Base-by-base conservation (phyloP, 2,797 vertebrate species). In the Tenualosa thibaudeaui region DNA sequence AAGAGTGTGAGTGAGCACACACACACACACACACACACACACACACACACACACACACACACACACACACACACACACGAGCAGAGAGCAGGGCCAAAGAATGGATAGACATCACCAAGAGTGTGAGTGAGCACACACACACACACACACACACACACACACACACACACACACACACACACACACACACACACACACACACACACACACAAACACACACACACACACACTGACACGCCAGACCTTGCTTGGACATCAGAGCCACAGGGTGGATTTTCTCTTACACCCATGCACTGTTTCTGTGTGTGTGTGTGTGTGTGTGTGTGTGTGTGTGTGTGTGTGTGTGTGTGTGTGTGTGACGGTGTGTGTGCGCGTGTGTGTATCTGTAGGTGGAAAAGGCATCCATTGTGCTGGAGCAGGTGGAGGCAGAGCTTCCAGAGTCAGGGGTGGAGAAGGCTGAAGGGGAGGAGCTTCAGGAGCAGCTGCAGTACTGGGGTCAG, bases 371-470 rank as follows among this genome's bases (percentile, higher is more conserved):
- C 51, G 68, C 81, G 26, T 53, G 26, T 54, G 10, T 84, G 46
- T 31, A 26, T 46, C 17, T 85, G 85, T 91, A 99, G 98, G 92
- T 99, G 92, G 96, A 97, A 92, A 94, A 95, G 85, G 94, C 97
- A 83, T 91, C 95, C 10, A 91, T 92, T 22, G 93, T 97, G 85
- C 92, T 98, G 9, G 95, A 97, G 88, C 94, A 96, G 90, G 94
- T 97, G 89, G 96, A 97, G 93, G 95, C 95, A 13, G 97, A 98
- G 84, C 92, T 96, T 7, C 96, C 96, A 10, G 93, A 95, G 5
- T 82, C 81, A 84, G 90, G 93, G 40, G 91, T 89, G 91, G 87
- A 93, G 58, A 95, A 91, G 5, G 91, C 90, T 31, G 91, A 93
- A 51, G 91, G 88, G 0, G 93, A 96, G 82, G 96, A 97, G 9